Base-by-base conservation (phyloP, 2,113 vertebrate species). In the Progne subis region DNA sequence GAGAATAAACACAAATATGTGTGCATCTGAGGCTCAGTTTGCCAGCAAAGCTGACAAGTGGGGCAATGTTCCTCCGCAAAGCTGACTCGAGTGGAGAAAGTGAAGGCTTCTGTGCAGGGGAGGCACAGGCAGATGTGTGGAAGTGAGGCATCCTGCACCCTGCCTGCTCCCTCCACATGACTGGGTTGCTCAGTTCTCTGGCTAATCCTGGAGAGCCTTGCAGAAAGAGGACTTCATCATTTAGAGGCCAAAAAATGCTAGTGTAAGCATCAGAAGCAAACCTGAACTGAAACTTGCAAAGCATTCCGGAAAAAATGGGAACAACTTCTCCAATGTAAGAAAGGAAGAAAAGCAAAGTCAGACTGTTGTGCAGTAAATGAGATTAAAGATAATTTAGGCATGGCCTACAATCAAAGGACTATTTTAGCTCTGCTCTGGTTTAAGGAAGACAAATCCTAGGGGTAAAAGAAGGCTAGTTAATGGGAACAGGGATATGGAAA, bases 391-490 rank as follows among this genome's bases (percentile, higher is more conserved):
- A 94, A 97, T 92, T 82, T 90, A 93, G 80, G 56, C 52, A 93
- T 71, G 90, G 92, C 83, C 83, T 95, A 84, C 86, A 93, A 95
- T 97, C 94, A 97, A 95, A 95, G 72, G 60, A 91, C 52, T 67
- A 43, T 86, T 96, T 94, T 94, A 96, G 86, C 80, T 94, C 88
- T 86, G 80, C 77, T 96, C 88, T 83, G 6, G 6, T 90, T 90
- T 90, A 88, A 88, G 80, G 86, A 92, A 96, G 82, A 90, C 56
- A 93, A 90, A 94, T 94, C 91, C 94, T 81, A 88, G 76, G 59
- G 83, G 94, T 93, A 84, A 93, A 93, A 95, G 52, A 46, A 81
- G 72, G 15, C 55, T 71, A 32, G 75, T 68, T 93, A 92, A 90
- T 94, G 60, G 88, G 56, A 95, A 64, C 43, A 52, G 79, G 86